Percentiles rank a stretch among this genome's conserved stretches.
Evolutionary conservation across 2,113 vertebrate species (phyloP).

Genomic region (Scophthalmus maximus): DNA sequence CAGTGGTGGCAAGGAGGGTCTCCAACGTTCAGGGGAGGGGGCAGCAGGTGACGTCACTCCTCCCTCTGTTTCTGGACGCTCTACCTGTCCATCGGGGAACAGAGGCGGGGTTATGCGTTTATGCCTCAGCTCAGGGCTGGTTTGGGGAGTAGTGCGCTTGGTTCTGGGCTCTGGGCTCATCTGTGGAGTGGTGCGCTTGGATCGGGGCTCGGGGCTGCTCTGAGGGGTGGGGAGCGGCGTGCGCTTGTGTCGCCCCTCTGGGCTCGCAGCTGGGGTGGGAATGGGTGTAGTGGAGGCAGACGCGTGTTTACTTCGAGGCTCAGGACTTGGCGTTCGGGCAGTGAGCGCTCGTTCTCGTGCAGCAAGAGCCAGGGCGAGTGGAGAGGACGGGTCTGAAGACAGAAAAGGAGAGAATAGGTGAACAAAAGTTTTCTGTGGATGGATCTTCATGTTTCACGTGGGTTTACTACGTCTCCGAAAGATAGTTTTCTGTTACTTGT

Average conservation of each 20-base stretch:
- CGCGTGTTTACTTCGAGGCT: slow-evolving; percentile 69
- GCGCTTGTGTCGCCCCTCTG: slow-evolving; percentile 83
- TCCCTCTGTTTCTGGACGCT: slow-evolving; percentile 88
- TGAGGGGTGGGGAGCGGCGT: slow-evolving; percentile 86
- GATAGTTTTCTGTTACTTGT: too few species aligned
- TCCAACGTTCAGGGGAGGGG: slow-evolving; percentile 76
- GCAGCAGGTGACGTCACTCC: slow-evolving; percentile 87
- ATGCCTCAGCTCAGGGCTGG: slow-evolving; percentile 78
- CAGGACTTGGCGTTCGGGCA: slow-evolving; percentile 89
- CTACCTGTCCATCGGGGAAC: slow-evolving; percentile 85
- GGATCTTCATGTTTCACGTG: too few species aligned
- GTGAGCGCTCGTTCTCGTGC: slow-evolving; percentile 96
- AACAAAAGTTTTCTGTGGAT: neutral
- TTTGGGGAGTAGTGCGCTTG: slow-evolving; percentile 91
- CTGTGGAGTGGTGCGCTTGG: slow-evolving; percentile 84
- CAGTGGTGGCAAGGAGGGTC: slow-evolving; percentile 80
- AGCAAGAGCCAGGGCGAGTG: slow-evolving; percentile 95
- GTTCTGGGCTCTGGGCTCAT: slow-evolving; percentile 80
- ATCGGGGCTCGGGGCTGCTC: slow-evolving; percentile 88
- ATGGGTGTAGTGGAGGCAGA: slow-evolving; percentile 70
- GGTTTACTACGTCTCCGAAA: too few species aligned
- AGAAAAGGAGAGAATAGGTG: neutral
- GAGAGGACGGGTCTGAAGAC: slow-evolving; percentile 90
- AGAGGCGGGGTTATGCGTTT: slow-evolving; percentile 74
- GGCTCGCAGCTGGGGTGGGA: slow-evolving; percentile 85